Percentiles rank a stretch among this genome's conserved stretches.
Conservation (phyloP, 2,797 vertebrate species). For the Gymnoscopelus microlampas region DNA sequence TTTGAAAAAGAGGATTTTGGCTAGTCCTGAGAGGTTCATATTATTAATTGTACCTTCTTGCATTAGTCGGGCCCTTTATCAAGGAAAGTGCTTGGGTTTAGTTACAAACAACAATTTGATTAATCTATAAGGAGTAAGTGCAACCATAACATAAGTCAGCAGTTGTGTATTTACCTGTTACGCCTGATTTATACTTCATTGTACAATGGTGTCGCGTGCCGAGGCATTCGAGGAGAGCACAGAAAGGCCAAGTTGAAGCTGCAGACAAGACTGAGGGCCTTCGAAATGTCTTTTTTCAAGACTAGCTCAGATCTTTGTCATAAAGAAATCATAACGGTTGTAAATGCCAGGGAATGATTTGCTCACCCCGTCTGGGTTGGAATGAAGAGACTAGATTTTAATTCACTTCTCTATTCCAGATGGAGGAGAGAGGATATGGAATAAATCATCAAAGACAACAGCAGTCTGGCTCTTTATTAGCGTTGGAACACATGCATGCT, state of each 20-base stretch:
- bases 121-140: neutral
- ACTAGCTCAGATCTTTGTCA: constrained; percentile 49
- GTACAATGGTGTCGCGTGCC: too few relatives aligned
- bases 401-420: constrained; percentile 75
- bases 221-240: constrained; percentile 1
- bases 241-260: constrained; percentile 19
- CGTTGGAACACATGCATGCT: constrained; percentile 31
- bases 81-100: constrained; percentile 28
- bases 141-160: neutral
- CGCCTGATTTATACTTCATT: too few relatives aligned
- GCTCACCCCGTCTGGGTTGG: constrained; percentile 57
- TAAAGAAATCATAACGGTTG: constrained; percentile 65
- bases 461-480: constrained; percentile 79
- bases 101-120: constrained; percentile 33
- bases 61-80: constrained; percentile 31
- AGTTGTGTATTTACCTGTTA: too few relatives aligned
- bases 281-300: constrained; percentile 29
- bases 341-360: constrained; percentile 73
- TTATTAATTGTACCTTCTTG: constrained; percentile 17
- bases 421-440: constrained; percentile 54
- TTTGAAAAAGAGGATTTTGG: constrained; percentile 17
- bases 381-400: constrained; percentile 71
- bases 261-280: neutral
- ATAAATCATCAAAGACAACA: constrained; percentile 79
- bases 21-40: neutral